A percentile compares a stretch with the other conserved stretches of the same genome.
Evolutionary conservation across 2,888 invertebrate genomes (phyloP).

Genomic region (Abrostola tripartita): DNA sequence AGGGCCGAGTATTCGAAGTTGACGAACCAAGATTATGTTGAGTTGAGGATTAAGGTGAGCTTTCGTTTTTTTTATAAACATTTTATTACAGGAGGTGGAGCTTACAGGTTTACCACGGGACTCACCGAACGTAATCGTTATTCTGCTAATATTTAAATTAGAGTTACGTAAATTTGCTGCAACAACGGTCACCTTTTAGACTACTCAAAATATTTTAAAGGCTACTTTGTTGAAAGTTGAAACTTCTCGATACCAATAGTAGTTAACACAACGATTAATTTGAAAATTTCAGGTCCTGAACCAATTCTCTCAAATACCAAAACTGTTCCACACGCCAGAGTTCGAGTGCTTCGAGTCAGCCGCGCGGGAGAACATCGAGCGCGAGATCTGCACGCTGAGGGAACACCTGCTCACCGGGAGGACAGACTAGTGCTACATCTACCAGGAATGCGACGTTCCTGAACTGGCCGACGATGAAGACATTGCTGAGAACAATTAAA

Average conservation of each 20-base stretch:
- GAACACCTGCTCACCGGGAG: conserved; percentile 72
- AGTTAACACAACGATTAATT: too few relatives aligned
- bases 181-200: too few relatives aligned
- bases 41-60: conserved; percentile 75
- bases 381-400: conserved; percentile 75
- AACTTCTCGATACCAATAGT: too few relatives aligned
- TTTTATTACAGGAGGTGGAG: too few relatives aligned
- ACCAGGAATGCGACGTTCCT: conserved; percentile 26
- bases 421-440: conserved; percentile 60
- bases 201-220: too few relatives aligned
- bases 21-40: conserved; percentile 70
- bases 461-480: conserved; percentile 28
- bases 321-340: conserved; percentile 78
- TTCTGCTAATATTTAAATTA: too few relatives aligned
- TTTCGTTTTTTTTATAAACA: too few relatives aligned
- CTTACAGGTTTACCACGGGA: too few relatives aligned
- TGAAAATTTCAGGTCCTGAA: conserved; percentile 74
- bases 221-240: too few relatives aligned
- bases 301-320: conserved; percentile 78
- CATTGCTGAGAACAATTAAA: conserved; percentile 38
- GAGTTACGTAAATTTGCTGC: too few relatives aligned
- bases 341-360: conserved; percentile 76
- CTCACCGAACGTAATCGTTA: too few relatives aligned
- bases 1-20: conserved; percentile 78
- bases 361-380: conserved; percentile 79